Evolutionary conservation across 2,888 invertebrate species (phyloP), one percentile per base, ranked within the genome.

Genomic region (Drosophila paracracens): DNA sequence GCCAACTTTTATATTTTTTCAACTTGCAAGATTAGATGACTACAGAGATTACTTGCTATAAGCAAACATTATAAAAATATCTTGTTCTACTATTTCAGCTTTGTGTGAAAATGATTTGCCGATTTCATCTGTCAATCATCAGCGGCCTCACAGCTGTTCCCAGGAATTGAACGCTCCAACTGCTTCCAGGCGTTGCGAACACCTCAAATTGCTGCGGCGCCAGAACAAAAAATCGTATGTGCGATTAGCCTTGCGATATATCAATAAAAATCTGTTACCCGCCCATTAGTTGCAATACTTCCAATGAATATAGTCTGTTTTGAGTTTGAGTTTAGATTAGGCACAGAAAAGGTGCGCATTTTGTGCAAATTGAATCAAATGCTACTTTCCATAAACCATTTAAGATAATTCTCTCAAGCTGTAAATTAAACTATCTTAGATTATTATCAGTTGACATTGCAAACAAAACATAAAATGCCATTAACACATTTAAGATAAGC

Each of bases 191-290:
- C 72, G 79, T 18, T 56, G 69, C 31, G 88, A 87, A 35, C 64
- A 74, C 31, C 62, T 89, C 5, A 69, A 72, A 21, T 70, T 83
- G 27, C 66, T 88, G n/a, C 58, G 74, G 54, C 59, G 59, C 18
- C 74, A 73, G 54, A 81, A 76, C 58, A 88, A 83, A 48, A 70
- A 65, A 29, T 85, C 88, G 56, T 79, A 81, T 70, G 58, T 88
- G 67, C 66, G 68, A 13, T 63, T 81, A 33, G 79, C 86, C 11
- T 31, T 82, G 16, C 60, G 61, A 10, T 77, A 71, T 59, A 79
- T 84, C n/a, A 54, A 70, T 60, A 81, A 68, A 27, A 76, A 29
- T 50, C 50, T 80, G 38, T 27, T 70, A 36, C 40, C 57, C 27
- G 58, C 36, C 40, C 53, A 76, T 59, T 77, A 73, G 43, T 54